Evolutionary conservation across 1,140 invertebrate genomes (phyloP), one percentile per base, ranked within the genome.

Genomic region (Heliconius congener): DNA sequence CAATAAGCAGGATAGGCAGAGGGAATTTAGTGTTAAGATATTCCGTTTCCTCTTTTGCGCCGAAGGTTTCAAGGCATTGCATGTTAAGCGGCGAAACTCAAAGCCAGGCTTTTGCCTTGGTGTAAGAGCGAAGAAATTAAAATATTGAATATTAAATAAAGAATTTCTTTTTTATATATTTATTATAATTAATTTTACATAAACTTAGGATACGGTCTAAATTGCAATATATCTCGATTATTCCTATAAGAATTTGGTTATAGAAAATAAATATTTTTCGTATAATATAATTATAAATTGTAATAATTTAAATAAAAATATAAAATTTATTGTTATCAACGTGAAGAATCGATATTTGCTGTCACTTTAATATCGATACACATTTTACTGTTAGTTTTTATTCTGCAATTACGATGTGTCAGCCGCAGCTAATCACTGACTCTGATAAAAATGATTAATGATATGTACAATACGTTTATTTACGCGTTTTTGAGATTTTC

Each of bases 351-450:
- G 60, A 66, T 66, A 30, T 66, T 66, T 27, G 60, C 11, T 66
- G 60, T 66, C 60, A 66, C 30, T 27, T 13, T n/a, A 66, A 27
- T 66, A 30, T 66, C 23, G 27, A 30, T 30, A 66, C 19, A 60
- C n/a, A 27, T 60, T 60, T 60, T 60, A 23, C 55, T 66, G 60
- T 13, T 78, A 55, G 37, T 4, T 4, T 23, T 78, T 73, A 78
- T 73, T 78, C 76, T 9, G 13, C 34, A 55, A 66, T 66, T 34
- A 50, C 46, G 23, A 74, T 74, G 77, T 19, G 77, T 73, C 77
- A 78, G 55, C 77, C 77, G 72, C 18, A 50, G 23, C 71, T 18
- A 74, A 76, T 76, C 37, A 76, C 57, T 23, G n/a, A 18, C 42
- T 76, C 39, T 19, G 60, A 70, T 76, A 76, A 71, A 70, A 30